Conservation (phyloP, 2,888 invertebrate genomes). For the Siphlonurus alternatus region DNA sequence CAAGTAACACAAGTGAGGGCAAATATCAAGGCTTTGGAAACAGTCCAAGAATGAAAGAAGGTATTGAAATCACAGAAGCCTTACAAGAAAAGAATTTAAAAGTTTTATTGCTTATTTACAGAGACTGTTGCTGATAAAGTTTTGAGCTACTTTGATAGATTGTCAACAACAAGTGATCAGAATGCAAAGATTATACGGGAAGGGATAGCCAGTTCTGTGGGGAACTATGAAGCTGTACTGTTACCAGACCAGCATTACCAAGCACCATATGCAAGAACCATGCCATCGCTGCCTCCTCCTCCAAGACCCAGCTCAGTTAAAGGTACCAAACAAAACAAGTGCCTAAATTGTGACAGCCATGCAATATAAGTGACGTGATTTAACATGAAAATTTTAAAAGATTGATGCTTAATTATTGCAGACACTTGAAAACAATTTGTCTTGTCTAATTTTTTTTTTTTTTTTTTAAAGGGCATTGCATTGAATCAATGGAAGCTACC, state of each 20-base stretch:
- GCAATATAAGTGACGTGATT: no score
- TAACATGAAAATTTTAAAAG: no score
- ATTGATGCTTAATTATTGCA: no score
- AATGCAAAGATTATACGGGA: background rate
- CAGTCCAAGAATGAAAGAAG: constrained; percentile 10
- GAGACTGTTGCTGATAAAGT: constrained; percentile 1
- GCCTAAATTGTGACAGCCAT: background rate
- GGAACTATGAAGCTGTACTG: constrained; percentile 2
- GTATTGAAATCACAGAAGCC: background rate
- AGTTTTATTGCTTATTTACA: background rate
- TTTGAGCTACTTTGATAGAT: constrained; percentile 2
- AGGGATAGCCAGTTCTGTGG: background rate
- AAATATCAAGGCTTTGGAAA: constrained; percentile 15
- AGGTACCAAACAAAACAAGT: constrained; percentile 10
- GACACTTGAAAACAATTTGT: no score
- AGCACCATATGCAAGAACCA: background rate
- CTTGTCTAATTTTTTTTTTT: no score
- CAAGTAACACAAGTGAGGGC: constrained; percentile 7
- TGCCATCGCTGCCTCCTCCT: background rate
- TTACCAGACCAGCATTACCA: background rate
- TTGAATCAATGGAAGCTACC: no score
- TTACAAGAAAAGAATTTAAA: background rate
- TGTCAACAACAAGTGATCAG: background rate
- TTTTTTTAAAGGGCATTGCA: no score
- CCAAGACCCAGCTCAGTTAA: constrained; percentile 12